Conservation (phyloP, 2,113 vertebrate genomes). For the Cyrtonyx montezumae region DNA sequence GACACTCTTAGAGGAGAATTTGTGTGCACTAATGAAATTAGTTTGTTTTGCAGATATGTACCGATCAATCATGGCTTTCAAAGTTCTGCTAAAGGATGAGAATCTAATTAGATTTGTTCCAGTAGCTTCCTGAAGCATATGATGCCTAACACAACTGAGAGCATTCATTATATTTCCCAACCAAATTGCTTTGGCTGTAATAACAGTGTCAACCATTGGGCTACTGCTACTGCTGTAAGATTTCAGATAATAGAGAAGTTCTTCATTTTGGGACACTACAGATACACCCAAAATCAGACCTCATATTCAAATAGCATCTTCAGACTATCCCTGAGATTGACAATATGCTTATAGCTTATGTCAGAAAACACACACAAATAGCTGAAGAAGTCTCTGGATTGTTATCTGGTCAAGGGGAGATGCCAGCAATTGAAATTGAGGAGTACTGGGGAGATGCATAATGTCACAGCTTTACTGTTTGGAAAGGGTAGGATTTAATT, state of each 20-base stretch:
- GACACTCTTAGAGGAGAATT: background rate
- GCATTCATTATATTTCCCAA: background rate
- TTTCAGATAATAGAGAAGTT: background rate
- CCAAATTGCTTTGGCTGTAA: background rate
- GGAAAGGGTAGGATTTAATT: background rate
- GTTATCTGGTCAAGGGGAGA: background rate
- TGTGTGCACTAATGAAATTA: background rate
- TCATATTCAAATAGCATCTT: background rate
- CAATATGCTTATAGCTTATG: background rate
- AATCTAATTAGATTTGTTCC: background rate
- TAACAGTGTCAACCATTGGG: background rate
- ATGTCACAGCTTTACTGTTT: background rate
- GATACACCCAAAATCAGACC: background rate
- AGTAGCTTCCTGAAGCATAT: background rate
- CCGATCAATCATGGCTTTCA: rapidly evolving
- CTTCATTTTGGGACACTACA: background rate
- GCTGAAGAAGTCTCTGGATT: background rate
- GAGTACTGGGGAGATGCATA: background rate
- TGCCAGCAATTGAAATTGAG: background rate
- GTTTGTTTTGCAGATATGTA: background rate
- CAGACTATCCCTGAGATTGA: background rate
- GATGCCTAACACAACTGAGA: background rate
- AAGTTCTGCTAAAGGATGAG: background rate
- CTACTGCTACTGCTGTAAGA: rapidly evolving
- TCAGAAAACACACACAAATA: background rate